Conservation (phyloP, 2,888 invertebrate genomes). For the Lysandra coridon region DNA sequence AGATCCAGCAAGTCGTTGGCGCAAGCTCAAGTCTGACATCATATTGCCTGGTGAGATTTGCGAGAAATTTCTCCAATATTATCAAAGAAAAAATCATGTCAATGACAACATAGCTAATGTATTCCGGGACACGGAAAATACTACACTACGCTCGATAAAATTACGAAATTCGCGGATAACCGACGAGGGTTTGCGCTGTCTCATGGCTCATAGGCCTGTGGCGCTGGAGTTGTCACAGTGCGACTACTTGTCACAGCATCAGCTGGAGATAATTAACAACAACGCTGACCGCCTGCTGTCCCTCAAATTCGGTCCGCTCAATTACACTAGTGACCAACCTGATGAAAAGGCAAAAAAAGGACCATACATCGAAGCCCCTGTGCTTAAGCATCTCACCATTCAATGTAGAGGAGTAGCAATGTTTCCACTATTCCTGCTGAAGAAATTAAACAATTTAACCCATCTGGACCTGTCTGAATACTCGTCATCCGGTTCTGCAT, state of each 20-base stretch:
- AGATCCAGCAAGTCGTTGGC: constrained; percentile 68
- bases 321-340: constrained; percentile 79
- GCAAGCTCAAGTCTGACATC: constrained; percentile 80
- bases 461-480: constrained; percentile 88
- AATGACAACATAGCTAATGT: constrained; percentile 86
- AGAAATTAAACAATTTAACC: constrained; percentile 81
- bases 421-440: constrained; percentile 78
- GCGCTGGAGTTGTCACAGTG: constrained; percentile 89
- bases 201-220: constrained; percentile 86
- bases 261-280: constrained; percentile 84
- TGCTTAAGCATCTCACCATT: constrained; percentile 80
- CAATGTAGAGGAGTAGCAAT: constrained; percentile 73
- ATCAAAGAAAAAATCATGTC: constrained; percentile 77
- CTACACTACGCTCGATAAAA: constrained; percentile 84
- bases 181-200: constrained; percentile 84
- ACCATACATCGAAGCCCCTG: constrained; percentile 80
- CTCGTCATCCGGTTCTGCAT: constrained; percentile 82
- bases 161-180: constrained; percentile 86
- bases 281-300: constrained; percentile 85
- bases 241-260: constrained; percentile 81
- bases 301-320: constrained; percentile 85
- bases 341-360: constrained; percentile 62
- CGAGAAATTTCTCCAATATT: constrained; percentile 82
- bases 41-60: constrained; percentile 86
- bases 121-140: constrained; percentile 86